Conservation (phyloP, 2,113 vertebrate species). For the Vulpes ferrilata region DNA sequence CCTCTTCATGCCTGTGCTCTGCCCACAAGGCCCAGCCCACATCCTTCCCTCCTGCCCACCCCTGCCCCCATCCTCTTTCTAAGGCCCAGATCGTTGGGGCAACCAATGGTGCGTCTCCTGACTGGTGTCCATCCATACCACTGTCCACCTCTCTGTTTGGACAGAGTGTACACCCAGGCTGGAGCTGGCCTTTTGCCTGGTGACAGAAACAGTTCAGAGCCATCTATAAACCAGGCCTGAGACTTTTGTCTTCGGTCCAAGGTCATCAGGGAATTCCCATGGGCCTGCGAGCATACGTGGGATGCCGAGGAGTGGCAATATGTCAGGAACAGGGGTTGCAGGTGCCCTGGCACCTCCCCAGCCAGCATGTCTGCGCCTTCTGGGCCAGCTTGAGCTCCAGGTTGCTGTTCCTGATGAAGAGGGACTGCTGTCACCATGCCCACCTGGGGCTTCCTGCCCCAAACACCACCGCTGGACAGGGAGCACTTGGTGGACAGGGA, state of each 20-base stretch:
- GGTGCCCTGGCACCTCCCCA: not conserved
- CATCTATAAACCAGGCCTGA: not conserved
- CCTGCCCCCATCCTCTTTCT: not conserved
- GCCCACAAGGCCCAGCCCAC: not conserved
- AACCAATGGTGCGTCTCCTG: rapidly evolving
- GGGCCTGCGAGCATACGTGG: not conserved
- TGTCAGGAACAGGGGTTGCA: not conserved
- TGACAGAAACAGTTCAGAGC: not conserved
- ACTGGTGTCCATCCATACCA: no score
- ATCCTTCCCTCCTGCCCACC: not conserved
- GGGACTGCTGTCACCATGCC: rapidly evolving
- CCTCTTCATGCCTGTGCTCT: not conserved
- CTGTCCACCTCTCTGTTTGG: not conserved
- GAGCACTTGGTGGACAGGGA: not conserved
- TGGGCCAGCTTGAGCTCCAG: not conserved
- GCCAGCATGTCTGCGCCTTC: no score
- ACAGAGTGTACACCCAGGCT: no score
- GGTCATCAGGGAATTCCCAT: not conserved
- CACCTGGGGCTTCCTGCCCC: no score
- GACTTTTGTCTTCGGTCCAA: not conserved
- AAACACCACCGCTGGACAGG: not conserved
- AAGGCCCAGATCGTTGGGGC: rapidly evolving
- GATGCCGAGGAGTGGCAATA: not conserved
- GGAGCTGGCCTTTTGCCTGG: rapidly evolving
- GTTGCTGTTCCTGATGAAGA: rapidly evolving